Conservation (phyloP, 2,888 invertebrate genomes). For the Drosophila macrospina region DNA sequence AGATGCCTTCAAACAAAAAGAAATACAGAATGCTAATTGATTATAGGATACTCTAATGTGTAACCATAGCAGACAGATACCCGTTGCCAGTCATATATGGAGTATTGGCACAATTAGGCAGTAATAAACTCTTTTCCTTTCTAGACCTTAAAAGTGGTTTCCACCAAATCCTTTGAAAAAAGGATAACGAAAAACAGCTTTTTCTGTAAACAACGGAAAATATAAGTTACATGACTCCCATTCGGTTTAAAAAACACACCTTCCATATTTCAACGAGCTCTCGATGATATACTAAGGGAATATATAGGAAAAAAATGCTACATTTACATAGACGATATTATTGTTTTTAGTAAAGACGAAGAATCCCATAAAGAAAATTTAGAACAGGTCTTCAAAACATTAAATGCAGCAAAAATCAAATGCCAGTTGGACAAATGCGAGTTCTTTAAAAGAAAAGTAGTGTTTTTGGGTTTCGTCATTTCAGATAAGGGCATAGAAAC, state of each 20-base stretch:
- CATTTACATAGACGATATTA: slow-evolving; percentile 15
- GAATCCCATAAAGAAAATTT: neutral
- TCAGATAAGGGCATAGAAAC: slow-evolving; percentile 24
- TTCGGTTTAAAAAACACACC: neutral
- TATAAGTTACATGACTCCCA: too few species aligned
- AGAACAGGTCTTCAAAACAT: neutral
- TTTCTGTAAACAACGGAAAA: neutral
- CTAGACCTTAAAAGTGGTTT: slow-evolving; percentile 6
- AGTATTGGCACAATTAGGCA: slow-evolving; percentile 22
- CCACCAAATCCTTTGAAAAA: neutral
- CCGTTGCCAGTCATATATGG: slow-evolving; percentile 20
- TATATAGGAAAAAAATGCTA: neutral
- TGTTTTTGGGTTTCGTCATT: slow-evolving; percentile 7
- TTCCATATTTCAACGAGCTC: slow-evolving; percentile 21
- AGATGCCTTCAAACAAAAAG: slow-evolving; percentile 3
- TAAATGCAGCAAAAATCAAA: neutral
- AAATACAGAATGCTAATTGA: slow-evolving; percentile 33
- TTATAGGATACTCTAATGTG: slow-evolving; percentile 19
- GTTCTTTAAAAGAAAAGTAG: slow-evolving; percentile 5
- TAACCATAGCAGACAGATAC: slow-evolving; percentile 25
- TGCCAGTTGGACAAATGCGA: neutral
- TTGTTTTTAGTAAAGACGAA: neutral
- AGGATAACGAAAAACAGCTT: neutral
- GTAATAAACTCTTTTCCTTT: slow-evolving; percentile 8
- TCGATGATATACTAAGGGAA: neutral